Conservation (phyloP, 2,888 invertebrate species). For the Acleris literana region DNA sequence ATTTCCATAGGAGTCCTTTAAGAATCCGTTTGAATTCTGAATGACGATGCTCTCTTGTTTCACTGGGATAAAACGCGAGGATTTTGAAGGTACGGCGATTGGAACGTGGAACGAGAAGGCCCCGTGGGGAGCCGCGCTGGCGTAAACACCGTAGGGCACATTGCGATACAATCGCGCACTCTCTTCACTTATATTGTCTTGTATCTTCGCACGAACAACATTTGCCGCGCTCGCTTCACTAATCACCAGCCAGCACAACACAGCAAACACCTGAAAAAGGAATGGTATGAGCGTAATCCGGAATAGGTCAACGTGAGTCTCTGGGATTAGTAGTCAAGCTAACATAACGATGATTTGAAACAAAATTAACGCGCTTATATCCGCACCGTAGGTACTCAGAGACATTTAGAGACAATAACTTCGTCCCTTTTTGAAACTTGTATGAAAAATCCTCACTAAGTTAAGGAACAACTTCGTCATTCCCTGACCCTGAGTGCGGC, state of each 20-base stretch:
- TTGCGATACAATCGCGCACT: conserved; percentile 68
- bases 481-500: no score
- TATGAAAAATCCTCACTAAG: no score
- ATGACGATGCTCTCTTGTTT: conserved; percentile 55
- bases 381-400: no score
- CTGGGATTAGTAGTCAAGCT: no score
- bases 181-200: conserved; percentile 63
- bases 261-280: conserved; percentile 63
- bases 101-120: conserved; percentile 69
- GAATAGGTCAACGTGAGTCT: no score
- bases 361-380: no score
- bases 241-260: conserved; percentile 60
- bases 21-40: conserved; percentile 58
- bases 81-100: conserved; percentile 50
- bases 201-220: conserved; percentile 49
- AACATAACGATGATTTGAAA: no score
- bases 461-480: no score
- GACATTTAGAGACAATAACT: no score
- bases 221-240: conserved; percentile 48
- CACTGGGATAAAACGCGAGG: conserved; percentile 57
- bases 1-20: conserved; percentile 77
- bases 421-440: no score
- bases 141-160: conserved; percentile 64
- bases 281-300: conserved; percentile 38
- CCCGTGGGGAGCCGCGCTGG: conserved; percentile 67